Percentiles rank a stretch among this genome's conserved stretches.
phyloP scores from a whole-genome alignment of 1,140 invertebrate species.

The Drosophila miranda region DNA sequence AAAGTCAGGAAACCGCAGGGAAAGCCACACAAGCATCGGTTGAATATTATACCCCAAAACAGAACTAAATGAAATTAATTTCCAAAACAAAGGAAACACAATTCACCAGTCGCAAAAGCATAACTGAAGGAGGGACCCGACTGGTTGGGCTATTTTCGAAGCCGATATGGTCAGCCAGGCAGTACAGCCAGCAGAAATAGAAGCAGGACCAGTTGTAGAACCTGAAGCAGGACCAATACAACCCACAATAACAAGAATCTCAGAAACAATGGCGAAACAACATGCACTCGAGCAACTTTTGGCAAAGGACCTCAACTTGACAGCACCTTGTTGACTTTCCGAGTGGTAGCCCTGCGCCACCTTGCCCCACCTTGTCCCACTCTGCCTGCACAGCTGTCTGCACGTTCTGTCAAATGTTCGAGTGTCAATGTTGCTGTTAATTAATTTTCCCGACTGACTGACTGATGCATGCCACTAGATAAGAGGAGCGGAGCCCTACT shows the following conservation, averaged over 20 bases:
- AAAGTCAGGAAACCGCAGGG: constrained; percentile 11
- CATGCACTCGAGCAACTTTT: constrained; percentile 41
- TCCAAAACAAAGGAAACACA: constrained; percentile 47
- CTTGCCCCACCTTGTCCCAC: neutral
- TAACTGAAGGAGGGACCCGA: constrained; percentile 7
- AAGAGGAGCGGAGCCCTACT: constrained; percentile 32
- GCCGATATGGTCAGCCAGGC: constrained; percentile 34
- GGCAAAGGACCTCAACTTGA: constrained; percentile 50
- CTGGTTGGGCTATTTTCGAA: constrained; percentile 38
- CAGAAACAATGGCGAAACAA: constrained; percentile 49
- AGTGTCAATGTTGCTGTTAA: constrained; percentile 80
- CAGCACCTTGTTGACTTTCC: constrained; percentile 74
- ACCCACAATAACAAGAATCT: constrained; percentile 36
- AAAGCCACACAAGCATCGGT: constrained; percentile 8
- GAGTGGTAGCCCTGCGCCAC: constrained; percentile 26
- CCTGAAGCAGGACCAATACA: constrained; percentile 6
- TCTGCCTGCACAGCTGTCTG: constrained; percentile 37
- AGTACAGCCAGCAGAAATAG: constrained; percentile 19
- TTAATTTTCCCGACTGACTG: constrained; percentile 65
- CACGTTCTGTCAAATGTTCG: constrained; percentile 72
- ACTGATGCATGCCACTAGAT: constrained; percentile 77
- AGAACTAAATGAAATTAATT: constrained; percentile 64
- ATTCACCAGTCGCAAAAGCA: constrained; percentile 37
- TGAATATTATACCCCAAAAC: constrained; percentile 42
- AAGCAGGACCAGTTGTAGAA: neutral